Evolutionary conservation across 2,113 vertebrate species (phyloP), one percentile per base, ranked within the genome.

Genomic region (Daboia siamensis): DNA sequence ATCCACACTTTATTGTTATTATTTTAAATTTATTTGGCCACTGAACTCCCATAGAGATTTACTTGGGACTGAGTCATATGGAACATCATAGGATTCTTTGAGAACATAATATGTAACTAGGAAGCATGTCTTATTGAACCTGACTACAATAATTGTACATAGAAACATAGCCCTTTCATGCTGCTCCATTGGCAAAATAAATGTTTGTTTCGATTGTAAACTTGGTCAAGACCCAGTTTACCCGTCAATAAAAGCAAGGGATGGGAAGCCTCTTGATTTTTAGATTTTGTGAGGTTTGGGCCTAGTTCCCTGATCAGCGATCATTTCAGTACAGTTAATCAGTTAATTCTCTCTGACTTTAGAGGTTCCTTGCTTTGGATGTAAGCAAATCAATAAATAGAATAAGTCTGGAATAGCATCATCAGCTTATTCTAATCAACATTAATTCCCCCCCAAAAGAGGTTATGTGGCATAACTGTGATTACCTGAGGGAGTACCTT

Each of bases 401-500:
- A 80, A 23, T 44, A 80, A 88, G 33, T 44, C n/a, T 87, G 23
- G 57, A 91, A 87, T 11, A 39, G 10, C 29, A 54, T 17, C 3
- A 52, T 39, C 9, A 39, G 15, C 64, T 64, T 87, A 87, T 12
- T 88, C 87, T 89, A 24, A 87, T 90, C 74, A 90, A 1, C 74
- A 26, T 44, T 59, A 55, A 26, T 20, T 92, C 39, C 39, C 39
- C 39, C 39, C 39, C 1, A 92, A 69, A 87, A 90, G 0, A 5
- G 12, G 26, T 88, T 2, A 21, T n/a, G 89, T 46, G 2, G 80
- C 91, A 85, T 84, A 93, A 11, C 33, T 51, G n/a, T 39, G 86
- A 21, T 95, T 97, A 94, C 95, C 93, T 96, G 94, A 94, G 95
- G 93, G 93, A 96, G 52, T 10, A 95, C 91, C 1, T 96, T 96